Percentiles rank a stretch among this genome's conserved stretches.
These are phyloP conservation scores for Eulacestoma nigropectus DNA, from an alignment of 2,113 vertebrate species.

Conservation along the genomic window DNA sequence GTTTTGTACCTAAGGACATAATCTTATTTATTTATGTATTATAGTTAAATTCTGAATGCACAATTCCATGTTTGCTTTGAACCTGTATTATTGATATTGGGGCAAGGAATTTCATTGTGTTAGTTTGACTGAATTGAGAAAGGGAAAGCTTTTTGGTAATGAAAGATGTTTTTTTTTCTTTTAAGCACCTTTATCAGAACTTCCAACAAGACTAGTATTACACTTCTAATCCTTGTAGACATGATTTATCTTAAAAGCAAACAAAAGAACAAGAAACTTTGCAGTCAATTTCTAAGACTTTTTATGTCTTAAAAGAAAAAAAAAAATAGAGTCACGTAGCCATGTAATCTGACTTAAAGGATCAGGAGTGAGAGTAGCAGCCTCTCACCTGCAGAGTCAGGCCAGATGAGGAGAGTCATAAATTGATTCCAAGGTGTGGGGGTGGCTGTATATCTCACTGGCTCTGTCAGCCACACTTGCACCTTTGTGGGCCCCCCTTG, in stretches of 20 bases:
- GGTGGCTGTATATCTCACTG: background rate
- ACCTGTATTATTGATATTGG: constrained; percentile 69
- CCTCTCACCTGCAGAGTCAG: background rate
- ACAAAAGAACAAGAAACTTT: background rate
- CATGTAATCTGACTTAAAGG: background rate
- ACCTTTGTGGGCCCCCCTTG: accelerated
- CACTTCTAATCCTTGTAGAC: background rate
- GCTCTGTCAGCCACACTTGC: accelerated
- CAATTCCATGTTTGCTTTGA: constrained; percentile 77
- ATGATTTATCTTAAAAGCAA: background rate
- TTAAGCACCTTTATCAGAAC: constrained; percentile 76
- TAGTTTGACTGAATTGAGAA: constrained; percentile 70
- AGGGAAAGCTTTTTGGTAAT: constrained; percentile 74
- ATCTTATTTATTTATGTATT: constrained; percentile 36
- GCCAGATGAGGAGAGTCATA: background rate
- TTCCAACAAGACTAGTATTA: constrained; percentile 67
- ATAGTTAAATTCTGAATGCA: constrained; percentile 71
- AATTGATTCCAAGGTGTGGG: no score
- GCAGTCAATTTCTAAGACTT: background rate
- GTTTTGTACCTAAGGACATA: constrained; percentile 53
- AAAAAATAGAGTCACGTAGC: background rate
- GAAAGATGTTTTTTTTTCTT: constrained; percentile 67
- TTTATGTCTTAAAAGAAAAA: background rate
- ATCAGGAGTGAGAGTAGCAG: background rate
- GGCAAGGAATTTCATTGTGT: background rate